Percentiles rank a stretch among this genome's conserved stretches.
Evolutionary conservation across 2,888 invertebrate species (phyloP).

Genomic region (Augochlorella aurata): DNA sequence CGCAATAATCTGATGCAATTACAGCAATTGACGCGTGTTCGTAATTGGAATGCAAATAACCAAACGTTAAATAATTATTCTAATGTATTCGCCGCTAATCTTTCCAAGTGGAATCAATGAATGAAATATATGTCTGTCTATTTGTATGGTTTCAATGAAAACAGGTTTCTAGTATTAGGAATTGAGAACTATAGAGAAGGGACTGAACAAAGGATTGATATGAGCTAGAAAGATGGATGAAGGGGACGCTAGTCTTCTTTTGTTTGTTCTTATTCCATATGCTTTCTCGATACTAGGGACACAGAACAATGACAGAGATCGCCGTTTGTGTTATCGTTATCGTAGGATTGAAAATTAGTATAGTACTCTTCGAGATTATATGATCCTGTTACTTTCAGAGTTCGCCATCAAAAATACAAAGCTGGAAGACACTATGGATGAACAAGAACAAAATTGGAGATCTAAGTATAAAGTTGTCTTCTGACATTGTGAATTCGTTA

Average conservation of each 20-base stretch:
- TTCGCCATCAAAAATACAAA: not conserved
- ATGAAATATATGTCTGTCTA: too few species aligned
- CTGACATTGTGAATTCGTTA: not conserved
- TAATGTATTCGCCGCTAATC: too few species aligned
- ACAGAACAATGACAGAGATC: not conserved
- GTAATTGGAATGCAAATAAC: not conserved
- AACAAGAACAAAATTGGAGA: not conserved
- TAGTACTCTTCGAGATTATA: not conserved
- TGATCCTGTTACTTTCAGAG: not conserved
- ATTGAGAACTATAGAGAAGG: not conserved
- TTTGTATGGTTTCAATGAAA: slow-evolving; percentile 8
- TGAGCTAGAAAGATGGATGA: not conserved
- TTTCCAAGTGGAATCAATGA: too few species aligned
- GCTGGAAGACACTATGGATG: not conserved
- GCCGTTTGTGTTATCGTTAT: not conserved
- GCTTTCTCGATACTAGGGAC: not conserved
- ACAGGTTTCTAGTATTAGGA: not conserved
- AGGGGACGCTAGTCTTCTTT: not conserved
- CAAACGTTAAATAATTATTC: too few species aligned
- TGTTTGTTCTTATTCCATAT: not conserved
- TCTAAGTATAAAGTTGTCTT: not conserved
- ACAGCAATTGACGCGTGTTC: not conserved
- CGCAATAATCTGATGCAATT: not conserved
- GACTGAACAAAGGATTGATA: not conserved
- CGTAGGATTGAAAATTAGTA: not conserved